These are phyloP conservation scores for Orthosia cruda DNA, from an alignment of 2,888 invertebrate genomes.

Conservation along the genomic window DNA sequence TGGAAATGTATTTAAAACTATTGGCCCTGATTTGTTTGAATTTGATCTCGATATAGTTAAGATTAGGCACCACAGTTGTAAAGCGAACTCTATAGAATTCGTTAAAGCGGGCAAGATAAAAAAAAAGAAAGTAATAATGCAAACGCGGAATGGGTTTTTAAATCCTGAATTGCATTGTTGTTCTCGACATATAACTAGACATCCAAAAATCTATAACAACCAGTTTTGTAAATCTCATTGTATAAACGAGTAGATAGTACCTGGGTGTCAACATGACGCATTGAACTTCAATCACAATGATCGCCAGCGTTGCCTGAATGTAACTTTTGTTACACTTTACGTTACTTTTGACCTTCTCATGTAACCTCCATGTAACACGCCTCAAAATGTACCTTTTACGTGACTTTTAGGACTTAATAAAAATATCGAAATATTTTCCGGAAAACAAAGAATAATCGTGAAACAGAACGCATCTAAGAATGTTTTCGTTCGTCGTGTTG, in stretches of 20 bases:
- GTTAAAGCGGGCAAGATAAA: neutral
- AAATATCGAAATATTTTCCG: no score
- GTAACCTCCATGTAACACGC: no score
- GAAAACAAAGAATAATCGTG: no score
- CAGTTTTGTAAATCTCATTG: neutral
- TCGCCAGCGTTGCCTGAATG: no score
- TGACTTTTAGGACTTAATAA: no score
- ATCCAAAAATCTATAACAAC: neutral
- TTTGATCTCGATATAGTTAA: constrained; percentile 61
- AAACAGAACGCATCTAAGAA: no score
- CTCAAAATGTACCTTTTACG: no score
- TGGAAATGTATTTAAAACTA: constrained; percentile 16
- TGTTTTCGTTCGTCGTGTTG: no score
- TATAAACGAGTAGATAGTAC: constrained; percentile 10
- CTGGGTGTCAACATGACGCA: constrained; percentile 2
- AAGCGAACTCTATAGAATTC: constrained; percentile 2
- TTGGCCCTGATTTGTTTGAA: constrained; percentile 50
- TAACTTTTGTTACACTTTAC: no score
- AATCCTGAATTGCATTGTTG: constrained; percentile 1
- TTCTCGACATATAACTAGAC: neutral
- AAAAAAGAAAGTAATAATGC: no score
- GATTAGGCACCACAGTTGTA: constrained; percentile 7
- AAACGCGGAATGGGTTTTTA: neutral
- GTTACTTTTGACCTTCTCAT: no score
- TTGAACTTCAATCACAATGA: neutral